These are phyloP conservation scores for Orthosia incerta DNA, from an alignment of 2,888 invertebrate species.

Conservation along the genomic window DNA sequence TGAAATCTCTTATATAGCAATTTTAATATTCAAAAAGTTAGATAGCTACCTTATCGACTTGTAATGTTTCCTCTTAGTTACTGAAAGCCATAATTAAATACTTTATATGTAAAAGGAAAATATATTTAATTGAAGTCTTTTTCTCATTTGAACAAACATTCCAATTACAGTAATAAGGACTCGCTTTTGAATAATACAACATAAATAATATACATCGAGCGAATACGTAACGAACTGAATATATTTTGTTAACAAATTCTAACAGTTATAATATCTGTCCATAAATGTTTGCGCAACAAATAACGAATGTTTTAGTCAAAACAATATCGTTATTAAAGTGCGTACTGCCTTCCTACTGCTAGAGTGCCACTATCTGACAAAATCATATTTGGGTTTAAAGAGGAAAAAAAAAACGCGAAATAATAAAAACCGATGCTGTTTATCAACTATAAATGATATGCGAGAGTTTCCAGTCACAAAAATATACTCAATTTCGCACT, in stretches of 20 bases:
- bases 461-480: too few relatives aligned
- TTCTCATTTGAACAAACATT: constrained; percentile 20
- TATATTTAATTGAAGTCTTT: constrained; percentile 15
- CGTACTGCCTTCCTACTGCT: neutral
- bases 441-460: too few relatives aligned
- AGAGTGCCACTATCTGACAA: too few relatives aligned
- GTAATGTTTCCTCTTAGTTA: constrained; percentile 15
- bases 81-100: constrained; percentile 4
- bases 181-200: constrained; percentile 24
- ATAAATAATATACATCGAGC: constrained; percentile 18
- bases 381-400: too few relatives aligned
- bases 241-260: constrained; percentile 13
- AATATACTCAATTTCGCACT: too few relatives aligned
- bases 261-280: constrained; percentile 1
- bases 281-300: constrained; percentile 31
- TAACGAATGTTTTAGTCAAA: constrained; percentile 35
- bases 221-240: constrained; percentile 5
- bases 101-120: constrained; percentile 10
- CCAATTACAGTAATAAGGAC: constrained; percentile 25
- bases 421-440: too few relatives aligned
- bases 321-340: constrained; percentile 39
- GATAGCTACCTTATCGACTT: neutral
- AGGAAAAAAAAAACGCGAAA: too few relatives aligned
- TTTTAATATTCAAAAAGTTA: neutral
- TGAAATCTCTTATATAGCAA: neutral